A percentile compares a stretch with the other conserved stretches of the same genome.
Conservation (phyloP, 2,888 invertebrate species). For the Papilio gigon region DNA sequence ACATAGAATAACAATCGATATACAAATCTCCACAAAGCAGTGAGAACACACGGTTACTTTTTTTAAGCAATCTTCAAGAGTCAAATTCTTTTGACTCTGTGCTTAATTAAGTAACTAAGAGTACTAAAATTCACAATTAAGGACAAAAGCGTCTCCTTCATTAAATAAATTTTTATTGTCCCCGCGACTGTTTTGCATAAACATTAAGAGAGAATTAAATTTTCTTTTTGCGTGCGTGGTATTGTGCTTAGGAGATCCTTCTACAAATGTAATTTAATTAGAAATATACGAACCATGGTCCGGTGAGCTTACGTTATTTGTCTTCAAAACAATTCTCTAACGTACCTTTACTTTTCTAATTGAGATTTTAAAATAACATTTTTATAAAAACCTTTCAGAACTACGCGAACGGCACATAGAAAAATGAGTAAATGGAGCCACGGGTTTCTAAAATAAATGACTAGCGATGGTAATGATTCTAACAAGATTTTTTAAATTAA, state of each 20-base stretch:
- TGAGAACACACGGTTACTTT: no score
- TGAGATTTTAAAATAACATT: not conserved
- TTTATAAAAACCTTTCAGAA: no score
- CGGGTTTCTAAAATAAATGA: not conserved
- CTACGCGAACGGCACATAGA: no score
- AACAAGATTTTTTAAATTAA: no score
- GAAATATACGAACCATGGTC: constrained; percentile 19
- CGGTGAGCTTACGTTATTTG: not conserved
- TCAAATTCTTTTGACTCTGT: not conserved
- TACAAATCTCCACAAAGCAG: no score
- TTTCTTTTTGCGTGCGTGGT: constrained; percentile 7
- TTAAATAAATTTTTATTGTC: not conserved
- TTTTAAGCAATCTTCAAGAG: no score
- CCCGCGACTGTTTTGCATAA: constrained; percentile 12
- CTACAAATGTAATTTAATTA: constrained; percentile 6
- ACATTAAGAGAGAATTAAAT: not conserved
- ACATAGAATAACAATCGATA: no score
- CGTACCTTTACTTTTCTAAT: not conserved
- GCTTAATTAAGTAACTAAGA: not conserved
- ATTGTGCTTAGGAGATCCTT: not conserved
- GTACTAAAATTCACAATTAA: not conserved
- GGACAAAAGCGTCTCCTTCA: not conserved
- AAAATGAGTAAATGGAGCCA: no score
- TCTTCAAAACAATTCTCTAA: constrained; percentile 2
- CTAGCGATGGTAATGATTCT: not conserved